Percentiles rank a stretch among this genome's conserved stretches.
Evolutionary conservation across 2,888 invertebrate species (phyloP).

Genomic region (Cantharis rufa): DNA sequence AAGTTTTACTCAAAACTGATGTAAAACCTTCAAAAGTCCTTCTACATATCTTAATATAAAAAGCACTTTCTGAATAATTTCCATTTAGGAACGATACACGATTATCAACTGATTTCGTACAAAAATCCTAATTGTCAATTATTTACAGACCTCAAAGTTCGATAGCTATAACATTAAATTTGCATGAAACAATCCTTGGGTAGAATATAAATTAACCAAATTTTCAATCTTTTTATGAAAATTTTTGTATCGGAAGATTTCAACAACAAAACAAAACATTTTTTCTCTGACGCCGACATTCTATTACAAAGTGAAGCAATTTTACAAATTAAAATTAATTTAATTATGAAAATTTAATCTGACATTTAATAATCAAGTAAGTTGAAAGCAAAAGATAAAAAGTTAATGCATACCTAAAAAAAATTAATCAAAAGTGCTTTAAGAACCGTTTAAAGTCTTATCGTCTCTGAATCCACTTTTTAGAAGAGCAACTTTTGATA

Average conservation of each 20-base stretch:
- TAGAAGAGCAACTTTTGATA: not conserved
- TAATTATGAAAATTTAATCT: not conserved
- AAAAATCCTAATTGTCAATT: not conserved
- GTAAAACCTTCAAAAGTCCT: too few species aligned
- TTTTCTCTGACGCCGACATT: not conserved
- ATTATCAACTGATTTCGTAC: not conserved
- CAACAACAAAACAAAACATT: not conserved
- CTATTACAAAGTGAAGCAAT: not conserved
- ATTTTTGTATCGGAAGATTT: not conserved
- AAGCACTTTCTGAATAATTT: not conserved
- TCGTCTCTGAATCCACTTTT: conserved; percentile 4
- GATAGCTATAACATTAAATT: not conserved
- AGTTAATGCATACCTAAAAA: not conserved
- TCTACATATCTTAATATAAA: not conserved
- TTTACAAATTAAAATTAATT: not conserved
- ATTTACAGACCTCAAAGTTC: not conserved
- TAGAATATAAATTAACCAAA: not conserved
- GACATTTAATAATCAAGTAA: not conserved
- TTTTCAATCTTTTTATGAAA: not conserved
- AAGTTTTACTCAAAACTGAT: too few species aligned
- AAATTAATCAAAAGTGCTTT: not conserved
- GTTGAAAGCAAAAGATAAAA: not conserved
- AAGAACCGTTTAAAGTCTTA: conserved; percentile 8
- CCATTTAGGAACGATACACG: not conserved
- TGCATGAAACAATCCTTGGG: not conserved